Evolutionary conservation across 2,888 invertebrate genomes (phyloP), one percentile per base, ranked within the genome.

Genomic region (Melinopterus prodromus): DNA sequence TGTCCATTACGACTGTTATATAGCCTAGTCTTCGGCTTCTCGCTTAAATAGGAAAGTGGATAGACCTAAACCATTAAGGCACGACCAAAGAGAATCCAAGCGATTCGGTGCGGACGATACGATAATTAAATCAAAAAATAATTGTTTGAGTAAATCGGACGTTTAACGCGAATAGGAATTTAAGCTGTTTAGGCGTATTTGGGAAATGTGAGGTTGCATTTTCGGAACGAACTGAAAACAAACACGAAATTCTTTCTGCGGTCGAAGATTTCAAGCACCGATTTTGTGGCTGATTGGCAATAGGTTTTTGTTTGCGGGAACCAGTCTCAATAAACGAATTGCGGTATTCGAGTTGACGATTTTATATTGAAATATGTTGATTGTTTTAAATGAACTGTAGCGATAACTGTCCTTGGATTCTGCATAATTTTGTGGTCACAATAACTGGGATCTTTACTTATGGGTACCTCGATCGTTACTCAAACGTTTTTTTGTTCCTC

Each of bases 11-110:
- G 53, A 53, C 53, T 53, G 53, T 53, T 53, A 53, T 12, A 53
- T 12, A 53, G 53, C 53, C 12, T 53, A 53, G 53, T 53, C 53
- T 53, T 53, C 53, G 53, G 12, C 53, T 53, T 53, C 53, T 53
- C 53, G 53, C 53, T 53, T 53, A 53, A 53, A 53, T 53, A 53
- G 53, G 53, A 53, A 53, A 53, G 53, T 53, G 53, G 53, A 53
- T 53, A 53, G 53, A 53, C 53, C 9, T 53, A 53, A 53, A 53
- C 53, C 53, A 53, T 53, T 53, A 53, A 53, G 53, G 53, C 53
- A 2, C 7, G 53, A 53, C 53, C 53, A 53, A 53, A 53, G 53
- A 53, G 53, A 53, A 53, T 53, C 53, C 53, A 12, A 53, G 26
- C 53, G 53, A 53, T 53, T 53, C 53, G 53, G 53, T 12, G 53